Conservation (phyloP, 2,113 vertebrate genomes). For the Hippocampus abdominalis region DNA sequence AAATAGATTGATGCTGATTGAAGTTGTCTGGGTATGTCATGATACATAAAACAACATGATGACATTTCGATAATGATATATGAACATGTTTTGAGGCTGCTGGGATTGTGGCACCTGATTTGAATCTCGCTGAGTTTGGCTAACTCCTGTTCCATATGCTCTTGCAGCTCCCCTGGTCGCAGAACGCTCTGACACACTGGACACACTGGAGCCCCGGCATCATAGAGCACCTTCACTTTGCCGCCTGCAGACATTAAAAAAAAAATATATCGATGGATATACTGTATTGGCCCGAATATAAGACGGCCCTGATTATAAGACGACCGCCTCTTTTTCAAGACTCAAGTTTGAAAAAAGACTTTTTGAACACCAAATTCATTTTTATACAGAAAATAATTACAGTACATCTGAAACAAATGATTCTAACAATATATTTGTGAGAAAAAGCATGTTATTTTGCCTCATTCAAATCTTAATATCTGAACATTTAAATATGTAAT, state of each 20-base stretch:
- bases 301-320: no score
- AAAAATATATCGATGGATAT: background rate
- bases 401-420: no score
- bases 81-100: background rate
- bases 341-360: no score
- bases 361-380: no score
- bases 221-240: constrained; percentile 76
- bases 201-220: constrained; percentile 87
- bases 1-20: background rate
- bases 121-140: constrained; percentile 86
- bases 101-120: constrained; percentile 77
- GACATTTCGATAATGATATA: background rate
- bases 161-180: constrained; percentile 86
- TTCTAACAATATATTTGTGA: no score
- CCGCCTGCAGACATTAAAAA: constrained; percentile 29
- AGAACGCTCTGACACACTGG: constrained; percentile 90
- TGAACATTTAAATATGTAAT: no score
- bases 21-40: no score
- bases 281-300: no score
- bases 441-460: no score
- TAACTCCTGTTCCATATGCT: constrained; percentile 94
- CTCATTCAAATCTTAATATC: no score
- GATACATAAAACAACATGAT: background rate
- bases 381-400: no score
- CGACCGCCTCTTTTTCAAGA: no score